A percentile compares a stretch with the other conserved stretches of the same genome.
These are phyloP conservation scores for Tridacna gigas DNA, from an alignment of 2,888 invertebrate genomes.

Conservation along the genomic window DNA sequence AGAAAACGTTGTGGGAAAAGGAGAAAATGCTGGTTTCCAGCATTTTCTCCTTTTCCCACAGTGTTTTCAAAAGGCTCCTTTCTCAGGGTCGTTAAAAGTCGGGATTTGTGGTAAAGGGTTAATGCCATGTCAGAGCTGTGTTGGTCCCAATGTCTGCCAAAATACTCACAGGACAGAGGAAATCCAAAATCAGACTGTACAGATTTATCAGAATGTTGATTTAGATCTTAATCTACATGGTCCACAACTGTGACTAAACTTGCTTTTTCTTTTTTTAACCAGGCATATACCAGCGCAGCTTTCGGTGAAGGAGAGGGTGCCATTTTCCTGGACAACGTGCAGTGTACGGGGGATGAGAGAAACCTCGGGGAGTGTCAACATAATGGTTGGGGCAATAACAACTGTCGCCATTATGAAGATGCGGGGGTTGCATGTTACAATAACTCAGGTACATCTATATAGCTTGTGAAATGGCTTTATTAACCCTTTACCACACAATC, in stretches of 20 bases:
- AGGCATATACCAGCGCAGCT: conserved; percentile 68
- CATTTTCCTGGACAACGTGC: conserved; percentile 73
- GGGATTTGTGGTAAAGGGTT: too few relatives aligned
- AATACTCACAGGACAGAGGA: too few relatives aligned
- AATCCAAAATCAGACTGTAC: too few relatives aligned
- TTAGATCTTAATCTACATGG: too few relatives aligned
- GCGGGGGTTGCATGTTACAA: conserved; percentile 74
- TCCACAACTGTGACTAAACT: not conserved
- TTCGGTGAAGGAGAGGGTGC: conserved; percentile 72
- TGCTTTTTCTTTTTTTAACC: not conserved
- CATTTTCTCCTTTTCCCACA: too few relatives aligned
- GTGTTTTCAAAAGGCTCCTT: too few relatives aligned
- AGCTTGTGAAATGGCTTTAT: not conserved
- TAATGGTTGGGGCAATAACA: conserved; percentile 73
- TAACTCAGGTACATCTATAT: conserved; percentile 61
- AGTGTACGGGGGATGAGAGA: conserved; percentile 69
- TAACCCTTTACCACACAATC: not conserved
- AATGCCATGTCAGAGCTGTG: too few relatives aligned
- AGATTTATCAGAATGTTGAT: too few relatives aligned
- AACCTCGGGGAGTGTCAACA: conserved; percentile 69
- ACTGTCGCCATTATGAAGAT: conserved; percentile 76
- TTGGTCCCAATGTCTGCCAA: too few relatives aligned
- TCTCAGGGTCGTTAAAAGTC: too few relatives aligned
- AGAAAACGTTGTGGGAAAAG: too few relatives aligned
- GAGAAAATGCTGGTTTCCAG: too few relatives aligned